Percentiles rank a stretch among this genome's conserved stretches.
These are phyloP conservation scores for Rhimphoctona megacephalus DNA, from an alignment of 2,888 invertebrate species.

Conservation along the genomic window DNA sequence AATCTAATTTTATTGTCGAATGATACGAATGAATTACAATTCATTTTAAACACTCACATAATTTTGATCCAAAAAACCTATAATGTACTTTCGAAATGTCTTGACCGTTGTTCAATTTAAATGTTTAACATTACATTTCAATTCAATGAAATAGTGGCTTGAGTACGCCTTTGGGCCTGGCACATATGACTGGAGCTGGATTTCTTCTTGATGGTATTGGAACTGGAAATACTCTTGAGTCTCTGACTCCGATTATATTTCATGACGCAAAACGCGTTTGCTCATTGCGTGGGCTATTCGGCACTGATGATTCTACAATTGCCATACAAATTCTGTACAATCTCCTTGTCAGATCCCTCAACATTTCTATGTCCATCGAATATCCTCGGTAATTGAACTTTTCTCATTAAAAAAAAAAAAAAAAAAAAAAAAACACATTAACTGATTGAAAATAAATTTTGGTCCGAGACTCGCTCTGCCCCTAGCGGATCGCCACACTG, in stretches of 20 bases:
- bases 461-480: too few species aligned
- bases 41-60: too few species aligned
- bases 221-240: conserved; percentile 74
- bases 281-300: conserved; percentile 86
- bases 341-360: conserved; percentile 84
- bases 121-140: conserved; percentile 5
- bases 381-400: conserved; percentile 84
- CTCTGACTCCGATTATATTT: conserved; percentile 79
- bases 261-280: conserved; percentile 82
- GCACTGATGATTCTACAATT: conserved; percentile 85
- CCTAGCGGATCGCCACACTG: too few species aligned
- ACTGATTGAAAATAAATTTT: neutral
- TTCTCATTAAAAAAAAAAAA: neutral
- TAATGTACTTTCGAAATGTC: neutral
- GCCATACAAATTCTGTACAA: conserved; percentile 86
- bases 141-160: conserved; percentile 85
- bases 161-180: conserved; percentile 86
- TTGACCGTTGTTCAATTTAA: too few species aligned
- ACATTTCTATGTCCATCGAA: conserved; percentile 85
- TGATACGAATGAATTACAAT: too few species aligned
- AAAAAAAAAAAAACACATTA: neutral
- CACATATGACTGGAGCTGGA: conserved; percentile 85
- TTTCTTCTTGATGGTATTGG: conserved; percentile 86
- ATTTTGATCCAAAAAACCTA: neutral
- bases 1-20: too few species aligned